Percentiles rank a stretch among this genome's conserved stretches.
Conservation (phyloP, 1,140 invertebrate species). For the Lethrus apterus region DNA sequence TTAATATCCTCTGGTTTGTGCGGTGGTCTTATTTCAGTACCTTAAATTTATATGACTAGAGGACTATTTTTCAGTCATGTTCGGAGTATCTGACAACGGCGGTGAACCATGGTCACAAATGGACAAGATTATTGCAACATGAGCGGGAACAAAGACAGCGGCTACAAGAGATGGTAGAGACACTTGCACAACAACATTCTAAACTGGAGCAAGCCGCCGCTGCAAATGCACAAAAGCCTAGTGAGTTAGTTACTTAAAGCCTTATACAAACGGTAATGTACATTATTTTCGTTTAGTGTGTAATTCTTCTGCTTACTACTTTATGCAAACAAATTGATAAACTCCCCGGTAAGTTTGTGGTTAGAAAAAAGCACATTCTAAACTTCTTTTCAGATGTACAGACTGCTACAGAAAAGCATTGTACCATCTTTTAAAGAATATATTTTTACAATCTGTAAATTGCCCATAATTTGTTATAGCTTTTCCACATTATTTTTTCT, state of each 20-base stretch:
- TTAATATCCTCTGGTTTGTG: not conserved
- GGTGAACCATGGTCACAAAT: slow-evolving; percentile 78
- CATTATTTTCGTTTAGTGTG: no score
- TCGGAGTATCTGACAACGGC: slow-evolving; percentile 83
- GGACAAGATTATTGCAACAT: slow-evolving; percentile 86
- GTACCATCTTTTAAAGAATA: no score
- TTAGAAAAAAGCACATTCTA: no score
- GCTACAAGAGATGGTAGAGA: slow-evolving; percentile 96
- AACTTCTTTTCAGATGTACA: no score
- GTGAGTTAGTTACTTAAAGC: slow-evolving; percentile 45
- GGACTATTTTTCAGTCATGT: slow-evolving; percentile 71
- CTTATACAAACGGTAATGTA: no score
- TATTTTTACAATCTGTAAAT: no score
- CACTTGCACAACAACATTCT: slow-evolving; percentile 92
- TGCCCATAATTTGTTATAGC: no score
- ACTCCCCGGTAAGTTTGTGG: no score
- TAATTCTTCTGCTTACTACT: no score
- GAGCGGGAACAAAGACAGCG: slow-evolving; percentile 89
- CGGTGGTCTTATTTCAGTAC: not conserved
- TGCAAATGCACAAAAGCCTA: slow-evolving; percentile 49
- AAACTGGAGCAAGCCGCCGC: slow-evolving; percentile 81
- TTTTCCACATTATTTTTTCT: no score
- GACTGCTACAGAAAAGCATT: no score
- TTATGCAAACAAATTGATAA: no score
- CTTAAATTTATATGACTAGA: slow-evolving; percentile 27